A percentile compares a stretch with the other conserved stretches of the same genome.
Evolutionary conservation across 2,888 invertebrate species (phyloP).

Genomic region (Nipponacmea schrenckii): DNA sequence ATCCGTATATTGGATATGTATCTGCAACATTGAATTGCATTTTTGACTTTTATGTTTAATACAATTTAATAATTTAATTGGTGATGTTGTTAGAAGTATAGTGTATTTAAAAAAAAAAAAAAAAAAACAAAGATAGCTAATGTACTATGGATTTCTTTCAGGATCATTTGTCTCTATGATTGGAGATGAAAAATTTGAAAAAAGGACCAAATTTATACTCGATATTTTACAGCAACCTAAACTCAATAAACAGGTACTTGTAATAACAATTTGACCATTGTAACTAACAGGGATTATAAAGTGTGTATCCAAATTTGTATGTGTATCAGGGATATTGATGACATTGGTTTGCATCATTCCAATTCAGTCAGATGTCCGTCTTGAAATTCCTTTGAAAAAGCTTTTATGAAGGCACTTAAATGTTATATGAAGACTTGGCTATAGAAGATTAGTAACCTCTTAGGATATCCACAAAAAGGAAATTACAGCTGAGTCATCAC

Average conservation of each 20-base stretch:
- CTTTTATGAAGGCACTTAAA: background rate
- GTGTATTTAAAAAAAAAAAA: too few relatives aligned
- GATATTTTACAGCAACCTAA: slow-evolving; percentile 71
- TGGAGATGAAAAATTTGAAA: slow-evolving; percentile 55
- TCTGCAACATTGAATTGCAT: too few relatives aligned
- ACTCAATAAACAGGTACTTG: slow-evolving; percentile 73
- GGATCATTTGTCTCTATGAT: slow-evolving; percentile 52
- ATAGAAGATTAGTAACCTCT: too few relatives aligned
- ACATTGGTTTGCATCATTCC: slow-evolving; percentile 1
- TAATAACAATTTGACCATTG: background rate
- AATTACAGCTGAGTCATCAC: too few relatives aligned
- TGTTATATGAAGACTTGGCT: too few relatives aligned
- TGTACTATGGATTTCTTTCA: slow-evolving; percentile 31
- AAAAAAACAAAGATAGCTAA: background rate
- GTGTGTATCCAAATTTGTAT: background rate
- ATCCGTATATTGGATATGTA: too few relatives aligned
- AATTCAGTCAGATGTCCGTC: too few relatives aligned
- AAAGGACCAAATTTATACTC: slow-evolving; percentile 63
- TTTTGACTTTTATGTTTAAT: too few relatives aligned
- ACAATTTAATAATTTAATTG: too few relatives aligned
- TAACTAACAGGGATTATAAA: background rate
- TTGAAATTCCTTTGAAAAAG: background rate
- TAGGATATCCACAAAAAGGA: too few relatives aligned
- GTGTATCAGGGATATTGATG: background rate
- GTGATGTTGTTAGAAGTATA: too few relatives aligned